Conservation (phyloP, 2,888 invertebrate species). For the Shargacucullia verbasci region DNA sequence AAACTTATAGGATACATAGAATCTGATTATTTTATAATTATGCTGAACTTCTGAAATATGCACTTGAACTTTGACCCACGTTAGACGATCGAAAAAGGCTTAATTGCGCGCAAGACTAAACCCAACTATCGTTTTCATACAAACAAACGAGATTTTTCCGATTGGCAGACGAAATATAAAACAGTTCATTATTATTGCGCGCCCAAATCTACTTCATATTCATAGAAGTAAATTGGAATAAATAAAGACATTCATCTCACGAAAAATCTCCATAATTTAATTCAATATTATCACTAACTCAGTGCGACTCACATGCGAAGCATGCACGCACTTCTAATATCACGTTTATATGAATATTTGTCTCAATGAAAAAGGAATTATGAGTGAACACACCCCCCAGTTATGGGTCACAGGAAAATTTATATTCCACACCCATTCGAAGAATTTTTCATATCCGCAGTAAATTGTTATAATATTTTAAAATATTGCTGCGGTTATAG, state of each 20-base stretch:
- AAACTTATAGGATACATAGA: too few species aligned
- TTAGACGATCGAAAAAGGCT: background rate
- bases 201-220: slow-evolving; percentile 32
- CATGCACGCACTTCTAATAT: slow-evolving; percentile 77
- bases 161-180: slow-evolving; percentile 4
- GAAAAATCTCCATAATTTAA: slow-evolving; percentile 61
- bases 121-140: too few species aligned
- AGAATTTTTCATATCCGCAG: slow-evolving; percentile 80
- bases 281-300: slow-evolving; percentile 70
- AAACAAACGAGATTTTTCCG: too few species aligned
- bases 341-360: slow-evolving; percentile 84
- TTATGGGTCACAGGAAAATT: slow-evolving; percentile 77
- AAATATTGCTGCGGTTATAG: slow-evolving; percentile 65
- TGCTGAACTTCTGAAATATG: too few species aligned
- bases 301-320: slow-evolving; percentile 69
- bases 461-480: slow-evolving; percentile 76
- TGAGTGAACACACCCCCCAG: slow-evolving; percentile 73
- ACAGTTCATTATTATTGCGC: slow-evolving; percentile 5
- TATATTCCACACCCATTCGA: slow-evolving; percentile 73
- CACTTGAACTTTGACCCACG: too few species aligned
- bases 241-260: slow-evolving; percentile 44
- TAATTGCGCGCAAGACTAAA: background rate
- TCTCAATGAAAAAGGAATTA: slow-evolving; percentile 88
- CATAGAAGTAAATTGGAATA: slow-evolving; percentile 34
- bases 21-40: too few species aligned